Percentiles rank a stretch among this genome's conserved stretches.
phyloP scores from a whole-genome alignment of 2,888 invertebrate genomes.

The Gortyna flavago region DNA sequence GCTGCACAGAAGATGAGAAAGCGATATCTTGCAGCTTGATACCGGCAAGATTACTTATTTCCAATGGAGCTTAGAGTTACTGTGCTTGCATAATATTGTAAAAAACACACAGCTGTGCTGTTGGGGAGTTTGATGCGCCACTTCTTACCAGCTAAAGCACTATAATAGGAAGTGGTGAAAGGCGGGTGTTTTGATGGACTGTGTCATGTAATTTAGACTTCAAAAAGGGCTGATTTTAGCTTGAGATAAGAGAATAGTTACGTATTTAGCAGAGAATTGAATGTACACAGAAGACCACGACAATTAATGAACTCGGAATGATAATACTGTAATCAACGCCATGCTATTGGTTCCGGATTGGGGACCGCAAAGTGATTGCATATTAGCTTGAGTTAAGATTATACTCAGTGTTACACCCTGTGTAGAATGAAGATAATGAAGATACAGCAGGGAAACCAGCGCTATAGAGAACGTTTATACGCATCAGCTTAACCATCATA shows the following conservation, averaged over 20 bases:
- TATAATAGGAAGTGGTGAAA: not conserved
- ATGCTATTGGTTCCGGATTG: not conserved
- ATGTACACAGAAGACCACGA: conserved; percentile 13
- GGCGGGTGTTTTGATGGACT: not conserved
- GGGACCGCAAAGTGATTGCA: conserved; percentile 21
- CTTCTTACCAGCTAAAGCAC: not conserved
- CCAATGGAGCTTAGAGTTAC: not conserved
- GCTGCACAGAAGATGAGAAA: not conserved
- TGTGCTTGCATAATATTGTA: not conserved
- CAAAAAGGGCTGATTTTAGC: not conserved
- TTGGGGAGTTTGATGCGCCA: not conserved
- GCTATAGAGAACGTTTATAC: not conserved
- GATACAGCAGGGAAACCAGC: not conserved
- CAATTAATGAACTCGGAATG: conserved; percentile 25
- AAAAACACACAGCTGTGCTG: not conserved
- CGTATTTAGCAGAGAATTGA: conserved; percentile 7
- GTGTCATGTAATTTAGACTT: not conserved
- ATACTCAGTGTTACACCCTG: not conserved
- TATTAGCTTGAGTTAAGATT: not conserved
- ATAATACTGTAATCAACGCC: conserved; percentile 31
- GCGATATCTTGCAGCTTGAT: not conserved
- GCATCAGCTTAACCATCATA: too few species aligned
- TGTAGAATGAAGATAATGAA: too few species aligned
- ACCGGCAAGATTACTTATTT: not conserved
- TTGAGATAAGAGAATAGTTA: not conserved